A percentile compares a stretch with the other conserved stretches of the same genome.
Conservation (phyloP, 2,888 invertebrate species). For the Slavum lentiscoides region DNA sequence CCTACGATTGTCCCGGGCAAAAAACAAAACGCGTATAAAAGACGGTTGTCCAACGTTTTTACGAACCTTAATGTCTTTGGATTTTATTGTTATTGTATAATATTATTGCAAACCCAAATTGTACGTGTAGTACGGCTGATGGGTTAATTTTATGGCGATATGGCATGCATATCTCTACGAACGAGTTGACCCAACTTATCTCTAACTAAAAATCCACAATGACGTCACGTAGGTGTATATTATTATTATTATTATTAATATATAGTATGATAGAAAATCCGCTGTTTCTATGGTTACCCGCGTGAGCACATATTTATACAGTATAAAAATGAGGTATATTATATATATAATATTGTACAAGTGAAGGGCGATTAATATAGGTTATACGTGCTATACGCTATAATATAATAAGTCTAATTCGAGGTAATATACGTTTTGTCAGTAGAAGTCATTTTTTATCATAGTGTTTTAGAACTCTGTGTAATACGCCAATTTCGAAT, state of each 20-base stretch:
- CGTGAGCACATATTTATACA: neutral
- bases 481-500: too few relatives aligned
- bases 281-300: slow-evolving; percentile 10
- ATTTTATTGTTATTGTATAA: too few relatives aligned
- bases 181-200: slow-evolving; percentile 35
- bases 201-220: slow-evolving; percentile 32
- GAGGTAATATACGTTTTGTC: too few relatives aligned
- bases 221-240: slow-evolving; percentile 26
- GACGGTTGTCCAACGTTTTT: slow-evolving; percentile 4
- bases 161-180: slow-evolving; percentile 28
- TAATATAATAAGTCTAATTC: too few relatives aligned
- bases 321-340: neutral
- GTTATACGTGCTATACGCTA: neutral
- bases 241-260: neutral
- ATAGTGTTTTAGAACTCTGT: too few relatives aligned
- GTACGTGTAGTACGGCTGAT: slow-evolving; percentile 9
- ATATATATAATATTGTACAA: neutral
- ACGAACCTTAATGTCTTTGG: slow-evolving; percentile 5
- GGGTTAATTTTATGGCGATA: slow-evolving; percentile 38
- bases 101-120: slow-evolving; percentile 6
- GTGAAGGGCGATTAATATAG: neutral
- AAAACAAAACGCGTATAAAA: neutral
- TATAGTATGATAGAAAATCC: neutral
- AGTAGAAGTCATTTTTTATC: too few relatives aligned
- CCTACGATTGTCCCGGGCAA: too few relatives aligned